A percentile compares a stretch with the other conserved stretches of the same genome.
Evolutionary conservation across 2,888 invertebrate genomes (phyloP).

Genomic region (Limenitis camilla): DNA sequence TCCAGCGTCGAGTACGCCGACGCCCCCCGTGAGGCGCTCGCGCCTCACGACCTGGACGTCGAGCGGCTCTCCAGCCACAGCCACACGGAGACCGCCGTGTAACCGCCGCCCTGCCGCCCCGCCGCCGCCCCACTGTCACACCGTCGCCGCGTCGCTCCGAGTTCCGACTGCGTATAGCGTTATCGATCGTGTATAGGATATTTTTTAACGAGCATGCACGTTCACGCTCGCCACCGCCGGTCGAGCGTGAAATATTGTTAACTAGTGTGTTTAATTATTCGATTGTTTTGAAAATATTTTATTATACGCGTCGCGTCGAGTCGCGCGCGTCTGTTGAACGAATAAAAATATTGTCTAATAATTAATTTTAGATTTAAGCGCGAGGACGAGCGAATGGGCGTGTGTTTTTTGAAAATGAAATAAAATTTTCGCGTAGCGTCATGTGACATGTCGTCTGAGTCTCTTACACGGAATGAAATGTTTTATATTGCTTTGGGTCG

Average conservation of each 20-base stretch:
- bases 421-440: conserved; percentile 68
- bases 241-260: conserved; percentile 69
- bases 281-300: conserved; percentile 75
- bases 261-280: conserved; percentile 76
- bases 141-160: conserved; percentile 23
- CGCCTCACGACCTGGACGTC: conserved; percentile 93
- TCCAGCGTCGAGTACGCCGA: conserved; percentile 88
- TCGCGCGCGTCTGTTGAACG: conserved; percentile 73
- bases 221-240: conserved; percentile 41
- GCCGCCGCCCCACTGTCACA: conserved; percentile 27
- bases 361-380: conserved; percentile 74
- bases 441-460: conserved; percentile 61
- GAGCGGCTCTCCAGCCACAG: conserved; percentile 94
- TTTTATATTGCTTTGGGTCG: conserved; percentile 70
- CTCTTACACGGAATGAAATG: conserved; percentile 72
- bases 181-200: conserved; percentile 58
- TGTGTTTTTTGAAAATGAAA: conserved; percentile 68
- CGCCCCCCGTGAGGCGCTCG: conserved; percentile 89
- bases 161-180: conserved; percentile 36
- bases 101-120: conserved; percentile 44
- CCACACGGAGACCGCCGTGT: conserved; percentile 96
- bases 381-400: conserved; percentile 71
- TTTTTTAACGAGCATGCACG: conserved; percentile 46
- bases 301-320: conserved; percentile 67
- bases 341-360: conserved; percentile 74